phyloP scores from a whole-genome alignment of 2,888 invertebrate genomes.

The Graphium colonna region DNA sequence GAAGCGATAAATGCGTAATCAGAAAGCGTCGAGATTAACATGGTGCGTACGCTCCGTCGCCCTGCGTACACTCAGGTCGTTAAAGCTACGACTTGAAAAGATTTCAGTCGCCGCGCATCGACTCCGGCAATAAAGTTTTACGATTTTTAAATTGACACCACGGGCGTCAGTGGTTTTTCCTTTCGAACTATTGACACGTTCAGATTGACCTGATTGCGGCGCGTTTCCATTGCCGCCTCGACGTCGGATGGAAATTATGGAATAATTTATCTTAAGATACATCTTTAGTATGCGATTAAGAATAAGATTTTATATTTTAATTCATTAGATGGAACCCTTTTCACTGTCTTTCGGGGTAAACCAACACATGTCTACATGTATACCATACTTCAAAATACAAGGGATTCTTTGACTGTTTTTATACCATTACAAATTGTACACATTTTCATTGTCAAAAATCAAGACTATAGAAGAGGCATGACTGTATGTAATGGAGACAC shows the following conservation, averaged over 20 bases:
- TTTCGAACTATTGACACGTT: constrained; percentile 69
- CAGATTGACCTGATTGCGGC: constrained; percentile 46
- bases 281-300: background rate
- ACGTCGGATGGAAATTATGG: background rate
- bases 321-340: too few relatives aligned
- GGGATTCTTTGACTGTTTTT: too few relatives aligned
- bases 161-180: constrained; percentile 38
- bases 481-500: too few relatives aligned
- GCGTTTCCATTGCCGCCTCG: constrained; percentile 43
- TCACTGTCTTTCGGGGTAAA: too few relatives aligned
- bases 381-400: too few relatives aligned
- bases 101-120: constrained; percentile 28
- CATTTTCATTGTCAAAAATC: too few relatives aligned
- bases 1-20: background rate
- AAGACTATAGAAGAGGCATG: too few relatives aligned
- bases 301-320: too few relatives aligned
- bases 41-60: constrained; percentile 5
- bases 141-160: constrained; percentile 61
- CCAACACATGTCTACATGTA: too few relatives aligned
- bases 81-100: constrained; percentile 11
- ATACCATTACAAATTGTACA: too few relatives aligned
- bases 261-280: background rate
- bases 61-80: constrained; percentile 13
- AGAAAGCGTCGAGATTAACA: background rate
- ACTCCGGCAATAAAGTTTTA: constrained; percentile 58